Base-by-base conservation (phyloP, 2,888 invertebrate species). In the Mythimna vitellina region DNA sequence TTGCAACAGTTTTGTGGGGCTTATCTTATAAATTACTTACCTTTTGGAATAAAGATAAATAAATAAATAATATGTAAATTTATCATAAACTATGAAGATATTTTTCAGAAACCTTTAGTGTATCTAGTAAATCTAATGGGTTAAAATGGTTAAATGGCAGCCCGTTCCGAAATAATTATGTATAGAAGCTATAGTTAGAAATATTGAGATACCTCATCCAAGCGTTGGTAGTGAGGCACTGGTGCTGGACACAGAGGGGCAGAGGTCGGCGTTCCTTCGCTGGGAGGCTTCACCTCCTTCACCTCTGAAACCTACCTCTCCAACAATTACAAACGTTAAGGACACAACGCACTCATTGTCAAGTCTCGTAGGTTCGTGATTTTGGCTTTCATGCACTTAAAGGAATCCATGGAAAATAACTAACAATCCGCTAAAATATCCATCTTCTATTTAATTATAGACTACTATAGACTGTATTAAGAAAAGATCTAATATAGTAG, bases 251-350 rank as follows among this genome's bases (percentile, higher is more conserved):
- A 62, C 65, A 57, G 81, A 53, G 80, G 90, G 89, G 76, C 90
- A 90, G 82, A 91, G 91, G 91, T 91, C 90, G 86, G 82, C 87
- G 90, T 89, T 87, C 89, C 87, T 78, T 76, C 76, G 70, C 72
- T 69, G 72, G 71, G 76, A 84, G 72, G 72, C 66, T 73, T 72
- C 63, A 62, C 49, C 70, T 76, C 51, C 66, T 73, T 72, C 63
- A 62, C 49, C 70, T 76, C 53, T n/a, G 49, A 72, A 66, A 67
- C 73, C 65, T 74, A 54, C 61, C 64, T 73, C 74, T 81, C 74
- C 56, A 83, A 78, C 81, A 67, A 78, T 73, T 66, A 73, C 56
- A 62, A 20, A 75, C 66, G 61, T 61, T 65, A 70, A 70, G 78
- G 76, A 70, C 64, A 71, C 63, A 81, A 76, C 71, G 57, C 49